phyloP scores from a whole-genome alignment of 1,140 invertebrate species.

The Anoplophora glabripennis region DNA sequence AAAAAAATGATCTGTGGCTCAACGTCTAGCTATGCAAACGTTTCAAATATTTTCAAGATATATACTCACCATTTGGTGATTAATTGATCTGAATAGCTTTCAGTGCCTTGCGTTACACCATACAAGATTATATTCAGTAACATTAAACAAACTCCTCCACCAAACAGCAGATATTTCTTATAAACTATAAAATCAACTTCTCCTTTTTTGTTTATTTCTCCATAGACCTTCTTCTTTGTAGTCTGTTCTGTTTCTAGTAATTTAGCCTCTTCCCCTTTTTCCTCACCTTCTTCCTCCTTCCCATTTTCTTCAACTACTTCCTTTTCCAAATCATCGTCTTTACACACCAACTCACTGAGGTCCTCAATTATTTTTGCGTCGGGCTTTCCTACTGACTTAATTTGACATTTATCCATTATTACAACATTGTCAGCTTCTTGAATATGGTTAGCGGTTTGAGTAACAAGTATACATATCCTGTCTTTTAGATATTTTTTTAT shows the following conservation, averaged over 20 bases:
- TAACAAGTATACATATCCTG: constrained; percentile 71
- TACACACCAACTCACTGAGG: constrained; percentile 6
- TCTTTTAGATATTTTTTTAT: constrained; percentile 66
- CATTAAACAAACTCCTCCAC: constrained; percentile 3
- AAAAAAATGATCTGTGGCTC: too few species aligned
- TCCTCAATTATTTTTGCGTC: constrained; percentile 47
- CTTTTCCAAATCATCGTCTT: constrained; percentile 43
- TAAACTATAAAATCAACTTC: constrained; percentile 5
- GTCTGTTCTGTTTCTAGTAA: neutral
- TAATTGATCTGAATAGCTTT: neutral
- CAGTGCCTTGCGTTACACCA: neutral
- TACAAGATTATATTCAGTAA: neutral
- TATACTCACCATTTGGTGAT: constrained; percentile 12
- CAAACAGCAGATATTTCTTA: constrained; percentile 6
- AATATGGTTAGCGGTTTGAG: constrained; percentile 82
- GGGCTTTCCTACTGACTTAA: constrained; percentile 16
- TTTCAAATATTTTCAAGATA: too few species aligned
- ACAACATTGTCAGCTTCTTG: constrained; percentile 70
- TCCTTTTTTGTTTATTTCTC: constrained; percentile 5
- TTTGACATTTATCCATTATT: constrained; percentile 47
- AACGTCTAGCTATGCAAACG: too few species aligned
- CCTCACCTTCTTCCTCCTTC: neutral
- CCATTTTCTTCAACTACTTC: constrained; percentile 40
- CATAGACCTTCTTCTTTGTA: neutral
- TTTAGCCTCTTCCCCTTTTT: neutral